Evolutionary conservation across 53 echinoderm and acorn worm genomes (phyloP), one percentile per base, ranked within the genome.

Genomic region (Crossaster papposus): DNA sequence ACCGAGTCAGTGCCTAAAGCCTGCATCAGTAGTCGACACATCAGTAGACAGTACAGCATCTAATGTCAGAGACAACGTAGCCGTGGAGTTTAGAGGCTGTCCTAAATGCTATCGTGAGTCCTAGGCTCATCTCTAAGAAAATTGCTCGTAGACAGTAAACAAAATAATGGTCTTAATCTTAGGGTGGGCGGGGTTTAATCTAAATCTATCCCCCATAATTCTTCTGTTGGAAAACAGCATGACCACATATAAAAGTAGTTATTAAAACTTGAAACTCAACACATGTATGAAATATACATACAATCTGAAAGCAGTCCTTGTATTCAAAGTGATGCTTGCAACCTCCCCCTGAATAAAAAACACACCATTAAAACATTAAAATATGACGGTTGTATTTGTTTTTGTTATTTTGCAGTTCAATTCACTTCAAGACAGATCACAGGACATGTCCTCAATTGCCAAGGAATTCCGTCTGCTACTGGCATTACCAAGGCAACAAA

Each of bases 371-470:
- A n/a, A n/a, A n/a, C n/a, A 62, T 23, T 23, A 62, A 62, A 62
- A 23, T 62, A 20, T 62, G 62, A 62, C 17, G 1, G n/a, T 14
- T 14, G 32, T 31, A 4, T 55, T 82, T 17, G 17, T n/a, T 55
- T n/a, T n/a, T n/a, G 54, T 29, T 55, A 23, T 54, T 28, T 58
- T 85, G 24, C 55, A 87, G 87, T 87, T 31, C 73, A 87, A 29
- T 87, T 87, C 51, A 77, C 87, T 14, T 77, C 87, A 14, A 87
- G 87, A 22, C 87, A 87, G 38, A 87, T 87, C 33, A 87, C 87
- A 34, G 87, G 87, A 52, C 87, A 87, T 29, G 77, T 87, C 35
- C 44, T 87, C 5, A 26, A 30, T 36, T 87, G 87, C 77, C 58
- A 87, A 52, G 87, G 87, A 36, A 87, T 87, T 14, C 37, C 73